Base-by-base conservation (phyloP, 2,113 vertebrate genomes). In the Lipophrys pholis region DNA sequence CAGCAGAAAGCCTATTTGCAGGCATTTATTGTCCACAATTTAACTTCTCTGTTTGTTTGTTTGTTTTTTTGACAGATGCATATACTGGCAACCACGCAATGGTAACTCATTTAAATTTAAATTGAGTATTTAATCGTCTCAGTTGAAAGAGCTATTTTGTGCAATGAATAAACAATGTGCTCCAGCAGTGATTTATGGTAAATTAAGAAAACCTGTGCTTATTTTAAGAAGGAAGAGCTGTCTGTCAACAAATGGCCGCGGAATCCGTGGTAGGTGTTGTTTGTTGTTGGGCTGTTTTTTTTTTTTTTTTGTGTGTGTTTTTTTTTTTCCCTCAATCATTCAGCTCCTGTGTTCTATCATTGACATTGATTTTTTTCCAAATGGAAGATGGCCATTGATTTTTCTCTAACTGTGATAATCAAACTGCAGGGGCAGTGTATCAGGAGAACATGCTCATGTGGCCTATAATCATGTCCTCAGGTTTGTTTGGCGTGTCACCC, bases 171-270 rank as follows among this genome's bases (percentile, higher is more conserved):
- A 56, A 51, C n/a, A 16, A 30, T 51, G 12, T 60, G 9, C 14
- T 61, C 57, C 55, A n/a, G n/a, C 17, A 21, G n/a, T 63, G 35
- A 17, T 65, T 50, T 83, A 55, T 46, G 36, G 0, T 59, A 8
- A 64, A 70, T 74, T 43, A 46, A 30, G 21, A 36, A 58, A 14
- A 10, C 0, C 3, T 61, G 21, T 78, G 11, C 78, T 78, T 76
- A 49, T 76, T 78, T 88, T n/a, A 48, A 93, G 90, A 91, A 83
- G 42, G 92, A 92, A 54, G 90, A 90, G 0, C 11, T 11, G 0
- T 55, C 68, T 64, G 74, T 58, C 21, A 80, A 78, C 69, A 76
- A 73, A 7, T 79, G 89, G 81, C 86, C 74, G 0, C 76, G 73
- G 56, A 76, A 89, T 77, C 79, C 78, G 1, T 77, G 91, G 94